Evolutionary conservation across 2,113 vertebrate genomes (phyloP), one percentile per base, ranked within the genome.

Genomic region (Aldabrachelys gigantea): DNA sequence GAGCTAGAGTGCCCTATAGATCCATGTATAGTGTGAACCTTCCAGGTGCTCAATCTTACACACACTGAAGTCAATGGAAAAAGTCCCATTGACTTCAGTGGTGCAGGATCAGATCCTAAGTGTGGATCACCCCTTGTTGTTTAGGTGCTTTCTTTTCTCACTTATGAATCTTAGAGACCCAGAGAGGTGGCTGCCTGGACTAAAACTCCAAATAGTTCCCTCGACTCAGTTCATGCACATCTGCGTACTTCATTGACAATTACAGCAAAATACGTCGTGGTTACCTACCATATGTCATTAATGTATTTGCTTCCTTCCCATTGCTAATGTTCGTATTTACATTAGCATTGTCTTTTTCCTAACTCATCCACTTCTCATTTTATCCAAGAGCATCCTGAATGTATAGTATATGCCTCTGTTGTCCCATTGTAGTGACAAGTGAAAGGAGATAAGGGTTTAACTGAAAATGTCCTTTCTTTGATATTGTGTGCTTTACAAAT

Each of bases 381-480:
- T 72, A 92, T 86, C 57, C 82, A 94, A 41, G 91, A 96, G 90
- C 76, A 83, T 54, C 93, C 89, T 96, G 78, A 72, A n/a, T 95
- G 65, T 96, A 85, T 80, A 16, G 90, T 88, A 62, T 89, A n/a
- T 56, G 89, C 89, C 87, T 95, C 50, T 91, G 65, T 82, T 95
- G 88, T 86, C 65, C 88, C 91, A n/a, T 92, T 94, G 52, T 91
- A 93, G 89, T 92, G 92, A 96, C 57, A 89, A 69, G 59, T 59
- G 75, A 84, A 92, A 92, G 91, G 95, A 97, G 90, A 96, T 97
- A 97, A 97, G 95, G 86, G 47, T 91, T 84, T 97, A 93, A 94
- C 88, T 86, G 35, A 84, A 24, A 80, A 76, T 79, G 54, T 76
- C 89, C 75, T 84, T 80, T 49, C 78, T 89, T 91, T 89, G 44